Evolutionary conservation across 1,140 invertebrate genomes (phyloP), one percentile per base, ranked within the genome.

Genomic region (Platorchestia sp.): DNA sequence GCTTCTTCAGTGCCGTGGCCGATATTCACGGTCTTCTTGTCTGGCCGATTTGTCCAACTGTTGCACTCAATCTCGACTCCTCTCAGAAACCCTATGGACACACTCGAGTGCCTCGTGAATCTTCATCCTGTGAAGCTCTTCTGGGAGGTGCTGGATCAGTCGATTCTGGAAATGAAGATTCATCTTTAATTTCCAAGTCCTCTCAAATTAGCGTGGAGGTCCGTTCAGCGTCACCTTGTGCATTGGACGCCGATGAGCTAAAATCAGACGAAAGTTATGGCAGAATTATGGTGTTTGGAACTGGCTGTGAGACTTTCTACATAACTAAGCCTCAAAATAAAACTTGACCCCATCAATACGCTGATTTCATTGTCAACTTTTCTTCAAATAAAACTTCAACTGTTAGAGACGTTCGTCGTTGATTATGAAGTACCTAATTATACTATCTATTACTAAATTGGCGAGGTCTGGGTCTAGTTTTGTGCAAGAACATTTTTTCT

Each of bases 251-350:
- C 42, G 41, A 89, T 89, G 10, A 89, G 36, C 43, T 0, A 89
- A 89, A 44, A 42, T 89, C 41, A 36, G 16, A 43, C 27, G 27
- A 43, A 41, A 89, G 41, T 27, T 89, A 5, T 42, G n/a, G 43
- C 43, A 89, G 87, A 43, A 89, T 89, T 89, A 89, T 89, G 87
- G 87, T 89, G 14, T 89, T 42, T 44, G 87, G 87, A 89, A 89
- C 36, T 5, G 87, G 87, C 87, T 89, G 87, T 43, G 87, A 89
- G 42, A 75, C 59, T 75, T 75, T 75, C 59, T 22, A 27, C 27
- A 75, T 75, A 19, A 75, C 10, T 22, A 36, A 75, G 1, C 14
- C 14, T 27, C 59, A 75, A 75, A 75, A 27, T 75, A 75, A 10
- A 75, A 75, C 1, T 19, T 75, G 59, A 75, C 59, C 27, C 36